Evolutionary conservation across 1,140 invertebrate species (phyloP).

Genomic region (Drosophila novamexicana): DNA sequence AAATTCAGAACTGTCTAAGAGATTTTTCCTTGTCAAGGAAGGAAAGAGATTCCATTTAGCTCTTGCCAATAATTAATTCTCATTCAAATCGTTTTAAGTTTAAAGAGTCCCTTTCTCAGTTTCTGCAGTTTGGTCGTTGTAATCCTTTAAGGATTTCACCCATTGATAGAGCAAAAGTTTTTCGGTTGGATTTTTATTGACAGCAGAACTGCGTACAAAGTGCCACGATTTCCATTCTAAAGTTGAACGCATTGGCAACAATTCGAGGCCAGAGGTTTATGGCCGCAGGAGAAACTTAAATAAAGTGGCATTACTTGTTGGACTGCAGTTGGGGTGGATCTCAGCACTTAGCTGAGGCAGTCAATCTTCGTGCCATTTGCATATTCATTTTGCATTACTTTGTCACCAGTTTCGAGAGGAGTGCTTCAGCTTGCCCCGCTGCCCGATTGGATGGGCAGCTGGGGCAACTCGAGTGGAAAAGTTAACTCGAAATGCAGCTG

Average conservation of each 20-base stretch:
- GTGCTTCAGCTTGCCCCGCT: conserved; percentile 44
- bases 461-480: conserved; percentile 54
- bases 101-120: not conserved
- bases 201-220: conserved; percentile 33
- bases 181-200: conserved; percentile 34
- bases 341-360: conserved; percentile 22
- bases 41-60: too few species aligned
- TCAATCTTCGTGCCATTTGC: conserved; percentile 59
- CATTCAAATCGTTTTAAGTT: not conserved
- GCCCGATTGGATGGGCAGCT: conserved; percentile 37
- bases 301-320: conserved; percentile 74
- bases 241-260: conserved; percentile 30
- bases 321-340: conserved; percentile 9
- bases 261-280: conserved; percentile 29
- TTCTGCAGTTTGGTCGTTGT: not conserved
- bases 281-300: conserved; percentile 59
- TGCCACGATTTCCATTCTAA: conserved; percentile 39
- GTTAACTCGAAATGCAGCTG: conserved; percentile 45
- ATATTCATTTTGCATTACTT: conserved; percentile 75
- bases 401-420: conserved; percentile 40
- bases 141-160: conserved; percentile 2
- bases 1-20: too few species aligned
- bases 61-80: too few species aligned
- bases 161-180: conserved; percentile 25
- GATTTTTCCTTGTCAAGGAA: too few species aligned